phyloP scores from a whole-genome alignment of 2,888 invertebrate species.

The Ectropis crepuscularia region DNA sequence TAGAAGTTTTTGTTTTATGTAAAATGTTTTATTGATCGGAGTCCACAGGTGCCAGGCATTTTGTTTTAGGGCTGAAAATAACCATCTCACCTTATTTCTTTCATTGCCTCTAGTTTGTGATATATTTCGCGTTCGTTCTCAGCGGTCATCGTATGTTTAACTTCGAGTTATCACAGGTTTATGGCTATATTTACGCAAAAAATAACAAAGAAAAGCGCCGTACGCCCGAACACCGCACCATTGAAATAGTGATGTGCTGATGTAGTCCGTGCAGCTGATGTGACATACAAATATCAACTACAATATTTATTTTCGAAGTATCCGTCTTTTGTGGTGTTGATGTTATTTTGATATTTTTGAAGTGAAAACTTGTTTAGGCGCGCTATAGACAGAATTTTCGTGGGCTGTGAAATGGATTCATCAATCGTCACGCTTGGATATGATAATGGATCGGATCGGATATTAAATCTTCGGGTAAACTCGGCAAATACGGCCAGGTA shows the following conservation, averaged over 20 bases:
- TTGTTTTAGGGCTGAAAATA: constrained; percentile 39
- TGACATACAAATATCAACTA: no score
- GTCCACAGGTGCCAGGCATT: constrained; percentile 75
- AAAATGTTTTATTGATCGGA: constrained; percentile 78
- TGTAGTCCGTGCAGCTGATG: no score
- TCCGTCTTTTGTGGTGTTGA: no score
- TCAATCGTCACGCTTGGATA: no score
- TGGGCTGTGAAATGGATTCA: no score
- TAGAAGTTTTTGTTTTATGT: constrained; percentile 27
- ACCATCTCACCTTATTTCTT: constrained; percentile 91
- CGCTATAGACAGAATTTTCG: no score
- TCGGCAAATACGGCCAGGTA: no score
- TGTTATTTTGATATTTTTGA: no score
- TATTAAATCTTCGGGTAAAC: no score
- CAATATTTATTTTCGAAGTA: no score
- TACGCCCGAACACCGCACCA: constrained; percentile 35
- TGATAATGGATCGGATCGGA: no score
- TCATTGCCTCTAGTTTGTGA: constrained; percentile 96
- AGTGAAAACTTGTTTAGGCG: no score
- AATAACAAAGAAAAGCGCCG: constrained; percentile 48
- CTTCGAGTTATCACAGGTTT: constrained; percentile 38
- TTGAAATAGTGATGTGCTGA: constrained; percentile 8
- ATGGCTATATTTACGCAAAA: constrained; percentile 50
- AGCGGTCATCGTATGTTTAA: constrained; percentile 85
- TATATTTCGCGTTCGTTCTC: constrained; percentile 94